Percentiles rank a stretch among this genome's conserved stretches.
Conservation (phyloP, 2,113 vertebrate species). For the Eleginops maclovinus region DNA sequence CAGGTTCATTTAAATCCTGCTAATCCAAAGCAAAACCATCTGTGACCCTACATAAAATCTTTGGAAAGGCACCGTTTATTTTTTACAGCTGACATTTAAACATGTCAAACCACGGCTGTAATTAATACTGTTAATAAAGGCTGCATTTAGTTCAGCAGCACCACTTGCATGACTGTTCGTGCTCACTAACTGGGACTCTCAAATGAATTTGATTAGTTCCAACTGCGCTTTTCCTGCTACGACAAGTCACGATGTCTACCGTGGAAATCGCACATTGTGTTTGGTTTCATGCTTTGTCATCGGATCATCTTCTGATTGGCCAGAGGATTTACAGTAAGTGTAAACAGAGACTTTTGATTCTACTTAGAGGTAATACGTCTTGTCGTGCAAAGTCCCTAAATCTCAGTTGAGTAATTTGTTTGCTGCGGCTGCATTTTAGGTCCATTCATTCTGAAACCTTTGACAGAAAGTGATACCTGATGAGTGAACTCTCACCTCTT, state of each 20-base stretch:
- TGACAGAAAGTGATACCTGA: slow-evolving; percentile 5
- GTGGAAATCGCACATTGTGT: slow-evolving; percentile 18
- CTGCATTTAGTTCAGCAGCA: not conserved
- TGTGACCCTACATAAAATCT: not conserved
- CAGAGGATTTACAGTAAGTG: not conserved
- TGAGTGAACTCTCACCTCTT: slow-evolving; percentile 23
- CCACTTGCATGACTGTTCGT: not conserved
- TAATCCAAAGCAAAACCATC: not conserved
- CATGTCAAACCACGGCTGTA: not conserved
- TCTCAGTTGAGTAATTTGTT: too few species aligned
- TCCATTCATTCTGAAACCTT: not conserved
- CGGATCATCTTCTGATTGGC: slow-evolving; percentile 14
- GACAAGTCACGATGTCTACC: slow-evolving; percentile 15
- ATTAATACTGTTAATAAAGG: not conserved
- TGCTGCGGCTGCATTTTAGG: not conserved
- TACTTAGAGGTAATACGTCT: not conserved
- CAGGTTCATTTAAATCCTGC: not conserved
- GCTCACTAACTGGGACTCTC: not conserved
- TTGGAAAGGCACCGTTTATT: not conserved
- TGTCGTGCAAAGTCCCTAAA: too few species aligned
- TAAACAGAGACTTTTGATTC: not conserved
- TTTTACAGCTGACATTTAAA: not conserved
- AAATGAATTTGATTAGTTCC: slow-evolving; percentile 27
- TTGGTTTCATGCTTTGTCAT: slow-evolving; percentile 23
- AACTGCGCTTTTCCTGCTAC: not conserved